Evolutionary conservation across 2,113 vertebrate species (phyloP), one percentile per base, ranked within the genome.

Genomic region (Gnathonemus echidnorhynchus): DNA sequence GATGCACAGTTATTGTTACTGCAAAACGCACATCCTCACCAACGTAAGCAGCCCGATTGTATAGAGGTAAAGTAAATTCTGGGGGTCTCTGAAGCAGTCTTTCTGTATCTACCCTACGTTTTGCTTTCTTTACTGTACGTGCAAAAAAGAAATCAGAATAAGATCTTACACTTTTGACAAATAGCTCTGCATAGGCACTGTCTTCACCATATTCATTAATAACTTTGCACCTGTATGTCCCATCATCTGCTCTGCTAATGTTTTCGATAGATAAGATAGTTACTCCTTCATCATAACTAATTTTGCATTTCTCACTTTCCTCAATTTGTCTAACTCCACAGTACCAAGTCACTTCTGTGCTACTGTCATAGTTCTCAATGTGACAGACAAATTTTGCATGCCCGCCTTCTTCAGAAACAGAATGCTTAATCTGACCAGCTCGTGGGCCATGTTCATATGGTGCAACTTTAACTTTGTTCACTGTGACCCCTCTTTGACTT

Each of bases 1-100:
- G 98, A 92, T 99, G 98, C 90, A 99, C 98, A 17, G 98, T 99
- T 93, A 99, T 97, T 85, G 98, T 99, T 56, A 99, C 98, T 24
- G 98, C 95, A 88, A 99, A 98, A 50, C 98, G 97, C 89, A 99
- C 92, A 48, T 96, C 95, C 93, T 99, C 98, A 90, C 98, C 98
- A 21, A 97, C 90, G 3, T 99, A 99, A 5, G 97, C 98, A 5
- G 97, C 97, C 24, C 94, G 96, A 89, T 99, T 98, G 56, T 97
- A 97, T 90, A 99, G 93, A 91, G 98, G 98, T 91, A 99, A 94
- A 3, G 98, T 99, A 93, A 99, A 99, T 95, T 99, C 98, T 87
- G 98, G 98, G 90, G 98, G 98, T 93, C 94, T 97, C 94, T 99
- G 98, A 48, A 99, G 94, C 90, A 99, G 96, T 93, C 98, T 97